These are phyloP conservation scores for Erinaceus europaeus DNA, from an alignment of 2,113 vertebrate genomes.

Conservation along the genomic window DNA sequence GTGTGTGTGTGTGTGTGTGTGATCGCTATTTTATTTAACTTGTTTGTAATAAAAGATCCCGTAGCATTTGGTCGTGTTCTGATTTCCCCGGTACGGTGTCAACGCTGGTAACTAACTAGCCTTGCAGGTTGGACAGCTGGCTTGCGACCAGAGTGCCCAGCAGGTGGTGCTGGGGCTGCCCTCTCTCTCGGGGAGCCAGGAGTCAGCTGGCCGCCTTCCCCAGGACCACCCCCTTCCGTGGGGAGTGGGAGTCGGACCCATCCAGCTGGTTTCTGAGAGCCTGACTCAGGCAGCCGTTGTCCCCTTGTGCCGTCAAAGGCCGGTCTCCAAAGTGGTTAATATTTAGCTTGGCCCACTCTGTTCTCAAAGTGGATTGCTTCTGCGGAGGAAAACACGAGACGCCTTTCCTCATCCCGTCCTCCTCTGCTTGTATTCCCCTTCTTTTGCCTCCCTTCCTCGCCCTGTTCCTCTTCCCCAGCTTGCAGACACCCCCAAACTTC, in stretches of 20 bases:
- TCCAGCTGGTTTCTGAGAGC: not conserved
- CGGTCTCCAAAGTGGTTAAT: not conserved
- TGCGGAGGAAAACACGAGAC: not conserved
- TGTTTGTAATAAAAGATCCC: constrained; percentile 73
- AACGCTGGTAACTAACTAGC: not conserved
- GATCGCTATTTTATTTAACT: constrained; percentile 68
- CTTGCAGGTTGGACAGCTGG: not conserved
- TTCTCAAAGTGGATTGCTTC: constrained; percentile 37
- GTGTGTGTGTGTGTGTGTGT: not conserved
- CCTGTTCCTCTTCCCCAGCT: not conserved
- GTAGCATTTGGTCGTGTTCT: not conserved
- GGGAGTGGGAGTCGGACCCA: not conserved
- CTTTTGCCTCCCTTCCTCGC: not conserved
- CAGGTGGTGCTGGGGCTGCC: too few species aligned
- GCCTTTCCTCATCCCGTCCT: not conserved
- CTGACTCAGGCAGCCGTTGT: not conserved
- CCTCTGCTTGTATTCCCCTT: not conserved
- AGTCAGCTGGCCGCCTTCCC: too few species aligned
- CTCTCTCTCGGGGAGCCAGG: too few species aligned
- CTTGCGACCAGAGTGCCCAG: too few species aligned
- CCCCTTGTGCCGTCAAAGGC: not conserved
- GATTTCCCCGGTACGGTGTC: not conserved
- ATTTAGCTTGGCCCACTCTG: constrained; percentile 25
- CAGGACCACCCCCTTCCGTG: not conserved
- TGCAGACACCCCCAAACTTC: not conserved